Base-by-base conservation (phyloP, 2,113 vertebrate genomes). In the Hystrix brachyura region DNA sequence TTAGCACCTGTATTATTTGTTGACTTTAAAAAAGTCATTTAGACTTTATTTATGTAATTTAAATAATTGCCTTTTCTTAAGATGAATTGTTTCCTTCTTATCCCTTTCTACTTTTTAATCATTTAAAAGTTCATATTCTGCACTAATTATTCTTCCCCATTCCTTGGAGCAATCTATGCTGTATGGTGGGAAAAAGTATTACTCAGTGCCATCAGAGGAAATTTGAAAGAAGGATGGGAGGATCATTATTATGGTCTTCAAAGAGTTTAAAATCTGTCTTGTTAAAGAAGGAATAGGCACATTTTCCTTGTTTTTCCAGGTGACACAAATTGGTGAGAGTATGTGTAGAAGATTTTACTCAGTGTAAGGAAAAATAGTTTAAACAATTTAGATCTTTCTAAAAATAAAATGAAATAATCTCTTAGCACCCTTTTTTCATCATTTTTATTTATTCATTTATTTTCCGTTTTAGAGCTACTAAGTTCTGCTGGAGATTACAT, bases 61-160 rank as follows among this genome's bases (percentile, higher is more conserved):
- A 93, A 93, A 90, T 96, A 14, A 80, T 90, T 92, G 65, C 11
- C 64, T 90, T 85, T 86, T 82, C 34, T 51, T 93, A 60, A 86
- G 64, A 59, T 60, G 29, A 91, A 23, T 90, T 92, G 14, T 76
- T 14, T 93, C 25, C 74, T 71, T 92, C 23, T 72, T 48, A 89
- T 27, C 29, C 29, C 19, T 81, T 96, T 89, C 32, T 94, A 15
- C 34, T 67, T 90, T 90, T 71, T 69, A 91, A 74, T 72, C 7
- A 18, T 94, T 94, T 84, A 76, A 15, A 91, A 57, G 18, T 85
- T 94, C 11, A 65, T 88, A 91, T 81, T 93, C 18, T 94, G 72
- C 81, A 11, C 9, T 69, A n/a, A 53, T 91, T 84, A 46, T 89
- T 93, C 32, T 90, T 93, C 13, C 19, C 32, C 1, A 69, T 60